Conservation (phyloP, 2,888 invertebrate genomes). For the Lissonota sp. region DNA sequence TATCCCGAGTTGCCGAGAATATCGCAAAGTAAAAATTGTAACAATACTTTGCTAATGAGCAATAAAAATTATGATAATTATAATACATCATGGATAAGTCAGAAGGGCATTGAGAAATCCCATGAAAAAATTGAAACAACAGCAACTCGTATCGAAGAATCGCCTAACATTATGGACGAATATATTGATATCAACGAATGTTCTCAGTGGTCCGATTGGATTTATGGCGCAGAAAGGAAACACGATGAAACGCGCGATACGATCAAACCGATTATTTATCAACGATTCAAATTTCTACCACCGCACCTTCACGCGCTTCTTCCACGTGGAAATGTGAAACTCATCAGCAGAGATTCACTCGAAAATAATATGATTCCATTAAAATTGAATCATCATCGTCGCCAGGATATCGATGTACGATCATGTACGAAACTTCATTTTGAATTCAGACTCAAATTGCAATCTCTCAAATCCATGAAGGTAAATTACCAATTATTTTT, state of each 20-base stretch:
- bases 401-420: constrained; percentile 66
- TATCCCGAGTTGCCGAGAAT: no score
- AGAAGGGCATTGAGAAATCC: no score
- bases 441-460: constrained; percentile 72
- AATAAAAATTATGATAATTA: constrained; percentile 29
- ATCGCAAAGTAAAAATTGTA: no score
- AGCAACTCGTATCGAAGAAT: constrained; percentile 29
- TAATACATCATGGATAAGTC: constrained; percentile 51
- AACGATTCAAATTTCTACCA: constrained; percentile 63
- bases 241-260: constrained; percentile 2
- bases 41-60: background rate
- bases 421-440: constrained; percentile 65
- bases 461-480: constrained; percentile 70
- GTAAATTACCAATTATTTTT: constrained; percentile 65
- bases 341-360: constrained; percentile 45
- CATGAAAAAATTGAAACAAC: no score
- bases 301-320: constrained; percentile 60
- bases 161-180: background rate
- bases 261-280: constrained; percentile 15
- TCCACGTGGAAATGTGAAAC: constrained; percentile 51
- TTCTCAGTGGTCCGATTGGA: constrained; percentile 79
- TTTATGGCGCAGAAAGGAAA: constrained; percentile 36
- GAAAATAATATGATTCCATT: constrained; percentile 5
- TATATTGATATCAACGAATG: constrained; percentile 42
- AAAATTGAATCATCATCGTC: constrained; percentile 46